A percentile compares a stretch with the other conserved stretches of the same genome.
phyloP scores from a whole-genome alignment of 2,888 invertebrate species.

The Sinhomidia bicolor region DNA sequence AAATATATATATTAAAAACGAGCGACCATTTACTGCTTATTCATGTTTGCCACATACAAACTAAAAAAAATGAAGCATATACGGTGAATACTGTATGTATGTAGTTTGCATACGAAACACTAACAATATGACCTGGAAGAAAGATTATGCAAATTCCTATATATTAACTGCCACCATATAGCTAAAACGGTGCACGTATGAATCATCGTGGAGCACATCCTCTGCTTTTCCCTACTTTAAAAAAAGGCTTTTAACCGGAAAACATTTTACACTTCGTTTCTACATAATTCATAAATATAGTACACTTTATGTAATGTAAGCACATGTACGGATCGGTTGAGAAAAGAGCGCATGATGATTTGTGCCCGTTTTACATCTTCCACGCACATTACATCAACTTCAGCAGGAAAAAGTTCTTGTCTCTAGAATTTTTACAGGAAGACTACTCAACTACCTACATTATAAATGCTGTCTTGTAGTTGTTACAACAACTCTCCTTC shows the following conservation, averaged over 20 bases:
- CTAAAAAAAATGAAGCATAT: too few relatives aligned
- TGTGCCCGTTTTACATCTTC: conserved; percentile 55
- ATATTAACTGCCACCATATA: background rate
- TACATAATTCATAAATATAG: background rate
- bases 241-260: background rate
- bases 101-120: background rate
- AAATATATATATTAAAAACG: too few relatives aligned
- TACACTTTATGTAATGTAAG: background rate
- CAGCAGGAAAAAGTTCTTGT: too few relatives aligned
- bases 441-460: background rate
- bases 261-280: background rate
- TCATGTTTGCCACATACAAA: background rate
- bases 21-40: too few relatives aligned
- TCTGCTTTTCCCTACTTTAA: conserved; percentile 6
- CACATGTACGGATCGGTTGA: background rate
- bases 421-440: background rate
- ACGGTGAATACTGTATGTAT: background rate
- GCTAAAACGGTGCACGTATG: too few relatives aligned
- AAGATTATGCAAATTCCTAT: conserved; percentile 45
- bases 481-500: background rate
- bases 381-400: conserved; percentile 5
- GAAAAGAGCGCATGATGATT: conserved; percentile 36
- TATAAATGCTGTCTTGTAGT: background rate
- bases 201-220: too few relatives aligned
- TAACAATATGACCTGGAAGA: conserved; percentile 50